Evolutionary conservation across 23 tunicate genomes (phyloP), one percentile per base, ranked within the genome.

Genomic region (Ascidia mentula): DNA sequence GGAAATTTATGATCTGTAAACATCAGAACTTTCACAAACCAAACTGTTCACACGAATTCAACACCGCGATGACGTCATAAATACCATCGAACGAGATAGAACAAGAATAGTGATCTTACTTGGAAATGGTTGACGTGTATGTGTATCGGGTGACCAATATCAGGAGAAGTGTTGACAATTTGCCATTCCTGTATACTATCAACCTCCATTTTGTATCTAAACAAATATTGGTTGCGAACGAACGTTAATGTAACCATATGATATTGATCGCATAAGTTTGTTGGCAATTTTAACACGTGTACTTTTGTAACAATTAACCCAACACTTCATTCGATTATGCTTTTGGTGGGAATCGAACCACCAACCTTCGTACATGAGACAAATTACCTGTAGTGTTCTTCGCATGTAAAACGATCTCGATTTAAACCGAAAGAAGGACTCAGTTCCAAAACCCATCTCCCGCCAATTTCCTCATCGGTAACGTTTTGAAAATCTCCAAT

Each of bases 41-140:
- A 34, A 42, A 15, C 15, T 31, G n/a, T n/a, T n/a, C n/a, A n/a
- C n/a, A n/a, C n/a, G n/a, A n/a, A n/a, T n/a, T n/a, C n/a, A n/a
- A n/a, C n/a, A n/a, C n/a, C n/a, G n/a, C n/a, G n/a, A n/a, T n/a
- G n/a, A n/a, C n/a, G n/a, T n/a, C n/a, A n/a, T n/a, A n/a, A n/a
- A n/a, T n/a, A n/a, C n/a, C n/a, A n/a, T n/a, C n/a, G n/a, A n/a
- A n/a, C n/a, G n/a, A n/a, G n/a, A n/a, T n/a, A n/a, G n/a, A n/a
- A n/a, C n/a, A n/a, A n/a, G 39, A 32, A 74, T 31, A 32, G 6
- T 38, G 32, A 1, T 1, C 78, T 4, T 39, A 74, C 78, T 32
- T 74, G 78, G 34, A 76, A 76, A 65, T 77, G 77, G 42, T 84
- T 84, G 40, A 84, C 60, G 74, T 84, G 88, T 45, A 84, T 46